Evolutionary conservation across 2,797 vertebrate genomes (phyloP), one percentile per base, ranked within the genome.

Genomic region (Fundulus diaphanus): DNA sequence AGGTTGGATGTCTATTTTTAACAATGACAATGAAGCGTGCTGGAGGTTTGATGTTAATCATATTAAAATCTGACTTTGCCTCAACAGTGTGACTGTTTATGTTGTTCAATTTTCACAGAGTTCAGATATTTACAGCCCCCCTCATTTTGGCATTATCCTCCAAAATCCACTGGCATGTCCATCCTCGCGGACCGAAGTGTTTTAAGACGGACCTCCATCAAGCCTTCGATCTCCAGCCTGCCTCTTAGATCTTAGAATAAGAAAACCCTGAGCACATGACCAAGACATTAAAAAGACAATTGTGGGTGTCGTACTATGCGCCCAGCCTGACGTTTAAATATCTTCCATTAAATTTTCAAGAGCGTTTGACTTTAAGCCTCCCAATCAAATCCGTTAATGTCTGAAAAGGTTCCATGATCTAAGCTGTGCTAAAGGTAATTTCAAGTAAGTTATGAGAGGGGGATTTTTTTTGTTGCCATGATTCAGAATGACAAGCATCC

Each of bases 401-500:
- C 56, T n/a, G 15, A 20, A 7, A 46, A 69, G 11, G 11, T 35
- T 2, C 20, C 13, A 33, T 1, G 44, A n/a, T 18, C 29, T n/a
- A n/a, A 51, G 29, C 15, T 15, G 16, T 6, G 3, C n/a, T 24
- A 31, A 70, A 9, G 27, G 48, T 68, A 56, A 46, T 13, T 29
- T 70, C 13, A 42, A 70, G 24, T 76, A 68, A 82, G 77, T 69
- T 31, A 73, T 61, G 56, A 68, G 57, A 65, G 68, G 42, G 13
- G 35, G 78, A 24, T 83, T 76, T 87, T 79, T 78, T 66, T 1
- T 80, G 74, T 82, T 80, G 72, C 71, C 72, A 33, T 85, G 70
- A 84, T 24, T 83, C 27, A 92, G 89, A 81, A 82, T 68, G 76
- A 88, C 77, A 83, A 78, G 74, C 81, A 81, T 82, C 78, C 76